These are phyloP conservation scores for Pedetes capensis DNA, from an alignment of 2,113 vertebrate genomes.

Conservation along the genomic window DNA sequence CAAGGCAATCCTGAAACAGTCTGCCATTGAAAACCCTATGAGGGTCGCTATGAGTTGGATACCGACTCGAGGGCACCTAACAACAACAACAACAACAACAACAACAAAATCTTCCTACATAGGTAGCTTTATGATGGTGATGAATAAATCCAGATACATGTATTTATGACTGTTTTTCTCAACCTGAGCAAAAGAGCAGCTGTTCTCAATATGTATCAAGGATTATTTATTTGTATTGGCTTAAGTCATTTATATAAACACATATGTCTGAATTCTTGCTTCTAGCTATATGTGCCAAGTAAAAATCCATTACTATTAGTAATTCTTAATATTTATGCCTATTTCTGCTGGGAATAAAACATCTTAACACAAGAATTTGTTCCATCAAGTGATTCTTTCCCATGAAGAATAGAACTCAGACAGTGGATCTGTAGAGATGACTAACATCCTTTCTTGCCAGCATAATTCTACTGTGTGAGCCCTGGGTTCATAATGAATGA, in stretches of 20 bases:
- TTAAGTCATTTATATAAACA: constrained; percentile 63
- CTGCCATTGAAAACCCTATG: too few relatives aligned
- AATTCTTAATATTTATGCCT: constrained; percentile 68
- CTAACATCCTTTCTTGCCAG: neutral
- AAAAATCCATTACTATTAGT: constrained; percentile 58
- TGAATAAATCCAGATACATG: neutral
- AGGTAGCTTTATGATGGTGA: neutral
- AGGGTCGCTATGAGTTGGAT: too few relatives aligned
- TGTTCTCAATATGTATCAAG: constrained; percentile 50
- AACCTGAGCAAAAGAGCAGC: constrained; percentile 51
- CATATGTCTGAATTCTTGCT: constrained; percentile 63
- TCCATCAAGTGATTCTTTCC: constrained; percentile 30
- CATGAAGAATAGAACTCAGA: neutral
- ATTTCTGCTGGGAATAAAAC: constrained; percentile 56
- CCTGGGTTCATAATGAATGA: neutral
- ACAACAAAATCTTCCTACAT: too few relatives aligned
- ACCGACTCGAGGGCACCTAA: too few relatives aligned
- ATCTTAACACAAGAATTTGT: constrained; percentile 41
- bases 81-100: too few relatives aligned
- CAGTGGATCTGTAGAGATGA: neutral
- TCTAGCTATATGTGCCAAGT: constrained; percentile 46
- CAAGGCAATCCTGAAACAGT: too few relatives aligned
- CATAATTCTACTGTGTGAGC: neutral
- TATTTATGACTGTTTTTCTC: constrained; percentile 11
- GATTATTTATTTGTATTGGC: constrained; percentile 63